Evolutionary conservation across 2,888 invertebrate genomes (phyloP), one percentile per base, ranked within the genome.

Genomic region (Clanis bilineata): DNA sequence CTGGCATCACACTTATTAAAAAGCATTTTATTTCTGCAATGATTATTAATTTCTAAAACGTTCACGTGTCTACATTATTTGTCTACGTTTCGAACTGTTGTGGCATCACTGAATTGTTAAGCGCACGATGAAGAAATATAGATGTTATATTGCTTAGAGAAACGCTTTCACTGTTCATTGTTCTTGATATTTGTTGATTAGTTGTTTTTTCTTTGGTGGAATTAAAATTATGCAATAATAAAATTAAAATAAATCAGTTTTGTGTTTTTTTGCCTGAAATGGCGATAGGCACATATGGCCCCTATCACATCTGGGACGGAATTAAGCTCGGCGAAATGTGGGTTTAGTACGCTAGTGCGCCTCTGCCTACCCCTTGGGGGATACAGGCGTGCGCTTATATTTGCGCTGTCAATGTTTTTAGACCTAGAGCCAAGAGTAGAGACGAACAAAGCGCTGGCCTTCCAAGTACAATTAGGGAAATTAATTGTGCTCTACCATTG

Each of bases 181-280:
- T 71, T 72, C 63, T 63, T 77, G 72, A 74, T 70, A 77, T 82
- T 85, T 82, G 81, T 85, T 87, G 70, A 75, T 77, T 68, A 69
- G 67, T 64, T 71, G 73, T 72, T 72, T 79, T 78, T 81, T 79
- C 82, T 80, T 84, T 81, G 79, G 76, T 79, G 81, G 83, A 80
- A 83, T 83, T 75, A 76, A 79, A 79, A 83, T 81, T 83, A 85
- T 76, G 79, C 79, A 90, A 86, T 88, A 87, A n/a, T n/a, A 87
- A 76, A 82, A 69, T 77, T 73, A 73, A 74, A 75, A 69, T 77
- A 80, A 78, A 74, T 62, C 62, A 66, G 64, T 59, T 57, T 43
- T 59, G 61, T 68, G 58, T 70, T 68, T 62, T 54, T 62, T 56
- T 63, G n/a, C n/a, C n/a, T n/a, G n/a, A n/a, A n/a, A n/a, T n/a